Evolutionary conservation across 1,140 invertebrate species (phyloP), one percentile per base, ranked within the genome.

Genomic region (Dreissena rostriformis): DNA sequence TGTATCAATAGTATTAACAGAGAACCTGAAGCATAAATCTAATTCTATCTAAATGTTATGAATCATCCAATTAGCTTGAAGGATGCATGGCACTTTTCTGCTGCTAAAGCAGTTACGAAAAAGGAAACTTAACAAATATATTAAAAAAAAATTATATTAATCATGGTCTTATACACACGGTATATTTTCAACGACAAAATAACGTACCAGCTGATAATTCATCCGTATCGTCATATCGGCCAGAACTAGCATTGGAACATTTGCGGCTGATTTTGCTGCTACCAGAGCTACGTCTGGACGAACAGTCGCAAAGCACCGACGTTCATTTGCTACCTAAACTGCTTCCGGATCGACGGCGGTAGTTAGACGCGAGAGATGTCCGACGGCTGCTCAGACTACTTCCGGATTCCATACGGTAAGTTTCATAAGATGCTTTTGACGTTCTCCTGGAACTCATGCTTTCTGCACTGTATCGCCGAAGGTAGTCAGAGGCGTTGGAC

Each of bases 311-410:
- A 52, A 88, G 86, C 29, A 90, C 82, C 29, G 89, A 90, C 14
- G 89, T 89, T 57, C 89, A 68, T 2, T 88, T 84, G 74, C 89
- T 90, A 51, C 89, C 86, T 15, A 89, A 53, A 72, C 89, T 90
- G 75, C 84, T 87, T 5, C 84, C 89, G 11, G 89, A 90, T 1
- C 89, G 88, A 22, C 89, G 49, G 61, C 89, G 78, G 66, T 90
- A 88, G 26, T 83, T 76, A 17, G 89, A 90, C 8, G 86, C 86
- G 17, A 88, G 24, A 7, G 89, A 90, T 24, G 89, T 90, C 52
- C 89, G 71, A 75, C 89, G 85, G 79, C 89, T 90, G 49, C 88
- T 88, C 26, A 85, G 82, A 55, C 88, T 89, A 70, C 89, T 90
- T 70, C 86, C 84, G 24, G 89, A 89, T 15, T 83, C 85, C 63